These are phyloP conservation scores for Antechinus flavipes DNA, from an alignment of 2,113 vertebrate species.

Conservation along the genomic window DNA sequence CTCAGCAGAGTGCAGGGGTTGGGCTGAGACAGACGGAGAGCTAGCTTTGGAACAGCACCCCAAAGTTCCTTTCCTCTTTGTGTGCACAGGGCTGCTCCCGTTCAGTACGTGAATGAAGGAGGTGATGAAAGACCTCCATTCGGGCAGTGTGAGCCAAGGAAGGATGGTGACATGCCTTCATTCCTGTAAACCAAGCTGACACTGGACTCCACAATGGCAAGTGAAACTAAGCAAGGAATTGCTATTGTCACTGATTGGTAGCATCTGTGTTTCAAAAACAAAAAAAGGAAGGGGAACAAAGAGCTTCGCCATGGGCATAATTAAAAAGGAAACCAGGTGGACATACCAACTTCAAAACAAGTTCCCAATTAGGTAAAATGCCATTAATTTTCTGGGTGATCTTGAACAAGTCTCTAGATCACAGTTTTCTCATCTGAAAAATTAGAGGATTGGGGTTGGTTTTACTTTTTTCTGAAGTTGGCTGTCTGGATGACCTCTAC, in stretches of 20 bases:
- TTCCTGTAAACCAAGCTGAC: not conserved
- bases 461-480: not conserved
- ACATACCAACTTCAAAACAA: not conserved
- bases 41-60: not conserved
- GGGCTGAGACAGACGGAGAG: not conserved
- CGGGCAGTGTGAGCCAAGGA: not conserved
- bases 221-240: not conserved
- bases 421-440: not conserved
- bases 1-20: not conserved
- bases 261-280: not conserved
- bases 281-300: not conserved
- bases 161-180: not conserved
- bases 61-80: not conserved
- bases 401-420: not conserved
- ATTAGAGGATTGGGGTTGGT: not conserved
- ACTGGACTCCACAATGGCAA: not conserved
- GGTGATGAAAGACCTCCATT: not conserved
- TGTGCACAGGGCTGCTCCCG: not conserved
- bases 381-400: not conserved
- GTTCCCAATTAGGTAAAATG: not conserved
- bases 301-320: not conserved
- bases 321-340: not conserved
- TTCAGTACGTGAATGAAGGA: constrained; percentile 6
- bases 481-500: not conserved
- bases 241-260: not conserved